Base-by-base conservation (phyloP, 2,797 vertebrate species). In the Streptopelia turtur region DNA sequence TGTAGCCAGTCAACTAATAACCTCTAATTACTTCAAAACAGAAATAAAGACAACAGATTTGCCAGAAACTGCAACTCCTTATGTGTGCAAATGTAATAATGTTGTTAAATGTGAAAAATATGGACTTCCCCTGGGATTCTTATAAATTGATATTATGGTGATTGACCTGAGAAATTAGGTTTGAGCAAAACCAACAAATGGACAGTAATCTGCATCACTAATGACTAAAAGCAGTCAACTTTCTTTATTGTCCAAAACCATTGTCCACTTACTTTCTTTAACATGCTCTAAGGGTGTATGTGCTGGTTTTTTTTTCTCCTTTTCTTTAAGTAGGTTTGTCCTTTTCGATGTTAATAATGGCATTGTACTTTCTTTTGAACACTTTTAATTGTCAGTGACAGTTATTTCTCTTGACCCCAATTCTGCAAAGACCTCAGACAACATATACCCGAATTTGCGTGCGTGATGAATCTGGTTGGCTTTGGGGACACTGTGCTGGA, bases 91-190 rank as follows among this genome's bases (percentile, higher is more conserved):
- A 88, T 11, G 11, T 27, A 75, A 41, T 83, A 92, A 68, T 27
- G 18, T 49, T 79, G 37, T 17, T 91, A 74, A 93, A 89, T 74
- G 28, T 83, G 35, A 83, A 90, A 90, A 92, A 57, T 50, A 37
- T 11, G 28, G 2, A 3, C 17, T 91, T 83, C 10, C 33, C 5
- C 20, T 33, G 9, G 15, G 16, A 79, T 89, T 89, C 28, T 55
- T 76, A 43, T 45, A 64, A 25, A 1, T 17, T 39, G 12, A n/a
- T 76, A 57, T 47, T 7, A 2, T 56, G 25, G n/a, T 39, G 52
- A 53, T 13, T 74, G 45, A 87, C 16, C 25, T 86, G 63, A 60
- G 37, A 93, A 84, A 82, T 23, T 25, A 13, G 3, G 4, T 35
- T 90, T 77, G 39, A 60, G 41, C n/a, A 63, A 84, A 94, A 76